phyloP scores from a whole-genome alignment of 2,888 invertebrate genomes.

The Nezara viridula region DNA sequence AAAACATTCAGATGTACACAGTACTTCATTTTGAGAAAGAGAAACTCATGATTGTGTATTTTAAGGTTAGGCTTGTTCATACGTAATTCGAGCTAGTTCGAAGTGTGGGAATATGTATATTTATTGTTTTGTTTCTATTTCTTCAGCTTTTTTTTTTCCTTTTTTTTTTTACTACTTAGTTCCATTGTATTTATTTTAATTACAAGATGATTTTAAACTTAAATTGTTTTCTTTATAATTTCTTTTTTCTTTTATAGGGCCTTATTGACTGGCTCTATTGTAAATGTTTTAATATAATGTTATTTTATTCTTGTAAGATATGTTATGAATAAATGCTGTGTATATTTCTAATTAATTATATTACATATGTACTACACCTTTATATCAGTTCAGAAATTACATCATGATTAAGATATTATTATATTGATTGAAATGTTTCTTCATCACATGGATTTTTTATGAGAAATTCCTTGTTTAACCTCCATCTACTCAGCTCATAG shows the following conservation, averaged over 20 bases:
- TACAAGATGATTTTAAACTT: conserved; percentile 18
- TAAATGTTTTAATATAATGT: conserved; percentile 29
- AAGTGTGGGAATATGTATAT: conserved; percentile 32
- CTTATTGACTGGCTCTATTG: background rate
- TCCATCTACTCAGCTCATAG: no score
- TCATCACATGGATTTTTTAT: no score
- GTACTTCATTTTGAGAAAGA: conserved; percentile 26
- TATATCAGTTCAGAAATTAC: no score
- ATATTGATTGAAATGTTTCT: no score
- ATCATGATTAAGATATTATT: no score
- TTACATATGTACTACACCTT: no score
- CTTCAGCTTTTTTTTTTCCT: background rate
- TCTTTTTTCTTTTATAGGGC: background rate
- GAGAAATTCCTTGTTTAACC: no score
- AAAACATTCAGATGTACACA: conserved; percentile 16
- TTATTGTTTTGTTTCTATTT: conserved; percentile 4
- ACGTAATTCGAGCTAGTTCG: conserved; percentile 1
- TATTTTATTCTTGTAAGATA: conserved; percentile 46
- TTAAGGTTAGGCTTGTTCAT: conserved; percentile 22
- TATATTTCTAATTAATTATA: background rate
- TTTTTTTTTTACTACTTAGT: background rate
- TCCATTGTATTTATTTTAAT: conserved; percentile 22
- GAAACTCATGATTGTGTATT: background rate
- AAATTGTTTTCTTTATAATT: background rate
- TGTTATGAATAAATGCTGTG: conserved; percentile 39